Conservation (phyloP, 2,888 invertebrate species). For the Arge pagana region DNA sequence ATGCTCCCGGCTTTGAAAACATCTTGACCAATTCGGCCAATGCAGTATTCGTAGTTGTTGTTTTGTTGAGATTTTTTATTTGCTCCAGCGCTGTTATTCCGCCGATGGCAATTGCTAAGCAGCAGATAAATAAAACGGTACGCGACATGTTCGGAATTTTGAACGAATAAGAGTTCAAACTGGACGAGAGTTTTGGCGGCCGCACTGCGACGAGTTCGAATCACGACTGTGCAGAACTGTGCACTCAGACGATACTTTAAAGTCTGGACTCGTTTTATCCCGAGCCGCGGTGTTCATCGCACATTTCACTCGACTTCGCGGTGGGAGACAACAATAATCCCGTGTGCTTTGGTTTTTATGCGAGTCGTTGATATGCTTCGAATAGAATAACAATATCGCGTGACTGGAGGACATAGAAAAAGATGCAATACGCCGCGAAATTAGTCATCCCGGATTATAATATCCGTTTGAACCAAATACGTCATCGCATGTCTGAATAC, state of each 20-base stretch:
- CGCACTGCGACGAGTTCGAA: too few species aligned
- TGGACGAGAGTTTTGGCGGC: too few species aligned
- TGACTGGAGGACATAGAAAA: background rate
- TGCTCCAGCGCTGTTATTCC: background rate
- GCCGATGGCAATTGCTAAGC: background rate
- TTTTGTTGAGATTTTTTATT: too few species aligned
- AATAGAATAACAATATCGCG: background rate
- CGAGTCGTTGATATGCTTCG: too few species aligned
- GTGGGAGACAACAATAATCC: too few species aligned
- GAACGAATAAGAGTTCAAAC: too few species aligned
- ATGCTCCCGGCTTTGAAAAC: conserved; percentile 56
- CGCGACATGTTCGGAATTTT: conserved; percentile 17
- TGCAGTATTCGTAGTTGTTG: conserved; percentile 38
- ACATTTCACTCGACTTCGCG: conserved; percentile 22
- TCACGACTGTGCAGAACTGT: too few species aligned
- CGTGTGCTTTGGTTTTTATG: too few species aligned
- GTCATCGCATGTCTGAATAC: conserved; percentile 2
- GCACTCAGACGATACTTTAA: too few species aligned
- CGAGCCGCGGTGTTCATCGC: conserved; percentile 32
- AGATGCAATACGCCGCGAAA: background rate
- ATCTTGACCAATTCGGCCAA: conserved; percentile 54
- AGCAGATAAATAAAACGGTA: conserved; percentile 15
- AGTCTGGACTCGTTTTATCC: too few species aligned
- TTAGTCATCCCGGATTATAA: conserved; percentile 8
- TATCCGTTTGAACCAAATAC: conserved; percentile 17